A percentile compares a stretch with the other conserved stretches of the same genome.
Conservation (phyloP, 2,888 invertebrate genomes). For the Neoaliturus tenellus region DNA sequence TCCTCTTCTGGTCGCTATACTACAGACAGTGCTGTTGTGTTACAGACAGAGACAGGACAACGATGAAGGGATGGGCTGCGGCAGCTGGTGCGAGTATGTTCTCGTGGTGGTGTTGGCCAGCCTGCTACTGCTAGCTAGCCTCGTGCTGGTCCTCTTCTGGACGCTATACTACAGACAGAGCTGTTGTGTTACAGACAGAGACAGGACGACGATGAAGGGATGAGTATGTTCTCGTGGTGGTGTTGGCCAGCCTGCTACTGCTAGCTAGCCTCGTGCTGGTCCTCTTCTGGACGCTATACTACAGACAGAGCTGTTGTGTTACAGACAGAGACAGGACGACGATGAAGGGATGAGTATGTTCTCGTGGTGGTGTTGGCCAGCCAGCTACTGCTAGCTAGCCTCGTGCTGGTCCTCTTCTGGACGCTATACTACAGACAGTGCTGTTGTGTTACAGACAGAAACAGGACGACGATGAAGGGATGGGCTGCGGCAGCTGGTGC, state of each 20-base stretch:
- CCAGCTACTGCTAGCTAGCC: conserved; percentile 85
- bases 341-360: conserved; percentile 85
- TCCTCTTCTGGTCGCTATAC: conserved; percentile 89
- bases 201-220: conserved; percentile 83
- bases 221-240: conserved; percentile 85
- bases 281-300: conserved; percentile 89
- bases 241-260: conserved; percentile 86
- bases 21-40: conserved; percentile 88
- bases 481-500: conserved; percentile 83
- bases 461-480: conserved; percentile 83
- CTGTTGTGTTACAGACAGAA: conserved; percentile 81
- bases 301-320: conserved; percentile 86
- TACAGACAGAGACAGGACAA: conserved; percentile 81
- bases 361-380: conserved; percentile 87
- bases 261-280: conserved; percentile 86
- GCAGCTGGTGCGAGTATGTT: conserved; percentile 88
- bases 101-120: conserved; percentile 87
- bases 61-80: conserved; percentile 80
- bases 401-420: conserved; percentile 89
- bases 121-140: conserved; percentile 85
- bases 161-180: conserved; percentile 87
- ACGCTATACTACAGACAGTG: conserved; percentile 87
- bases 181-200: conserved; percentile 81
- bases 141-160: conserved; percentile 89
- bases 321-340: conserved; percentile 81